phyloP scores from a whole-genome alignment of 1,140 invertebrate species.

The Oscheius sp. region DNA sequence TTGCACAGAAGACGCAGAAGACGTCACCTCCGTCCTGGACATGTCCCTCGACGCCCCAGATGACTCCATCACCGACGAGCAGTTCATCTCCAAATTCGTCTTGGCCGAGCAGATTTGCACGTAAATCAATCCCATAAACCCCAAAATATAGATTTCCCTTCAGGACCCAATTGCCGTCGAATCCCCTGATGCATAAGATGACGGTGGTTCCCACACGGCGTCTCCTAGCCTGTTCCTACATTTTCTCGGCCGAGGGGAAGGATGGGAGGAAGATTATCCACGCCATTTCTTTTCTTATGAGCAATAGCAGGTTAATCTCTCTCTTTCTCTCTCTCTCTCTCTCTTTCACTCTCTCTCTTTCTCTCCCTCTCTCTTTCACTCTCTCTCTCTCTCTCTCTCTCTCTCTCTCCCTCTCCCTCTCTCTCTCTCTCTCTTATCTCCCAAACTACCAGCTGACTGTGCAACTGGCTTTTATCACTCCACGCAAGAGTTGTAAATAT shows the following conservation, averaged over 20 bases:
- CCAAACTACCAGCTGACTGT: too few species aligned
- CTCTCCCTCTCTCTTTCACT: too few species aligned
- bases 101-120: conserved; percentile 43
- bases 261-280: conserved; percentile 26
- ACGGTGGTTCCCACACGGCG: conserved; percentile 27
- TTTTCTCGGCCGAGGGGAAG: conserved; percentile 28
- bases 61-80: conserved; percentile 22
- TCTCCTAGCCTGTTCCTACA: conserved; percentile 24
- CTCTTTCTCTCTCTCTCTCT: background rate
- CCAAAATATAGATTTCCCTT: background rate
- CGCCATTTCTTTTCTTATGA: conserved; percentile 37
- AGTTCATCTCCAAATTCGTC: conserved; percentile 41
- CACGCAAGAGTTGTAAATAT: too few species aligned
- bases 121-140: background rate
- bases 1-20: background rate
- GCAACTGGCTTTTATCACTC: too few species aligned
- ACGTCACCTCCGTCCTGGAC: conserved; percentile 3
- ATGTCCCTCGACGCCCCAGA: conserved; percentile 16
- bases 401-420: too few species aligned
- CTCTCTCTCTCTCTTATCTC: too few species aligned
- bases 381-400: too few species aligned
- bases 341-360: too few species aligned
- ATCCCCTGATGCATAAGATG: conserved; percentile 42
- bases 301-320: conserved; percentile 16
- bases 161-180: conserved; percentile 36